Conservation (phyloP, 2,113 vertebrate species). For the Mystacornis crossleyi region DNA sequence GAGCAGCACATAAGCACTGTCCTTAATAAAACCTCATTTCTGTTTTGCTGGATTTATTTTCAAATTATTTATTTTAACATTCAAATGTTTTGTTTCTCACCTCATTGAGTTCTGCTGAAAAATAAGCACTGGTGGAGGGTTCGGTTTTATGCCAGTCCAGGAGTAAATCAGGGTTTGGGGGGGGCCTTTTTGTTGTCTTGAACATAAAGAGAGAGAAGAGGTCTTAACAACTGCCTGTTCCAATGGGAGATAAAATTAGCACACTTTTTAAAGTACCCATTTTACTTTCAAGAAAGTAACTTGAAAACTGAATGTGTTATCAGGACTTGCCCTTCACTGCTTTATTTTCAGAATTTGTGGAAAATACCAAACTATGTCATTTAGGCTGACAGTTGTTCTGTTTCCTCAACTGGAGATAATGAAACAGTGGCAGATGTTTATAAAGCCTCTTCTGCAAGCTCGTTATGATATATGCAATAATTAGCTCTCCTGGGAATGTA, state of each 20-base stretch:
- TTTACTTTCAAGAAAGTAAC: not conserved
- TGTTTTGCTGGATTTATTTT: not conserved
- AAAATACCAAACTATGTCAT: not conserved
- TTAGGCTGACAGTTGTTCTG: not conserved
- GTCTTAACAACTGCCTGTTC: not conserved
- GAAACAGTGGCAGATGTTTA: constrained; percentile 32
- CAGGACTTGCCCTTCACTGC: not conserved
- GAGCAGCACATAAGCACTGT: not conserved
- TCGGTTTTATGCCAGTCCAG: not conserved
- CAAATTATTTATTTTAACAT: not conserved
- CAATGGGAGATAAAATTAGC: not conserved
- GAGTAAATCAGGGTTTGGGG: not conserved
- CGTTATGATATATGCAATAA: not conserved
- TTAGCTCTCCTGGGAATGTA: constrained; percentile 21
- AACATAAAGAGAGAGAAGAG: not conserved
- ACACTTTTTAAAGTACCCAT: not conserved
- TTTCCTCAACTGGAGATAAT: constrained; percentile 15
- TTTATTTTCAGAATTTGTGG: not conserved
- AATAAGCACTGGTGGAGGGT: not conserved
- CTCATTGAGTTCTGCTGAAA: not conserved
- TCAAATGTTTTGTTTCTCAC: not conserved
- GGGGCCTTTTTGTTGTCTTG: not conserved
- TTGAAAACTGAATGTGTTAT: not conserved
- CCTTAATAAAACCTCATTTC: not conserved
- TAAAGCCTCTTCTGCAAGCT: constrained; percentile 10